Base-by-base conservation (phyloP, 2,888 invertebrate genomes). In the Antheraea assamensis region DNA sequence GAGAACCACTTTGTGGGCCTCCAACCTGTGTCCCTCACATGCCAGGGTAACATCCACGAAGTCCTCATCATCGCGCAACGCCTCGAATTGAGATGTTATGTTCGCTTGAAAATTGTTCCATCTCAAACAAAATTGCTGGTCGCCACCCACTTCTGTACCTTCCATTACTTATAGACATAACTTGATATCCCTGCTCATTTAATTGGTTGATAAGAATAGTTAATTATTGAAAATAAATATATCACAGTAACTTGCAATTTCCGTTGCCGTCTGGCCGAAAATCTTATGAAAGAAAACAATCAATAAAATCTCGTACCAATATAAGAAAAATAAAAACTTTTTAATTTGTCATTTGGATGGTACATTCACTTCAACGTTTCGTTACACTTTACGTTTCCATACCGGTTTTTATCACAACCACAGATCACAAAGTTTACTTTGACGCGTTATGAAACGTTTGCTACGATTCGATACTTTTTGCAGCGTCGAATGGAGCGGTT, bases 91-190 rank as follows among this genome's bases (percentile, higher is more conserved):
- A 91, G 97, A 97, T 88, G 97, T 97, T 92, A 98, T 97, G 95
- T 97, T 97, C 82, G 97, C 97, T 95, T 97, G 97, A 95, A 97
- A 97, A 95, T 97, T 97, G 95, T 98, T 97, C 98, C 98, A 98
- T 95, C 97, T 96, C 94, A 98, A 96, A 96, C 97, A 97, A 95
- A 97, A 97, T 95, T 97, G 97, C 95, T 97, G 97, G 95, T 97
- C 97, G 91, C 96, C 96, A 91, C 94, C 95, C 93, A 95, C 94
- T 94, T 95, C 95, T 93, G 95, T 92, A 92, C 95, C 95, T 95
- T 95, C 95, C 95, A 95, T 95, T 95, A 95, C 95, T 95, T 93
- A 95, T 94, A 94, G 91, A 95, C 95, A 95, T 95, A 94, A 95
- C 94, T 95, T 90, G 93, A 91, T 94, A 92, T 93, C 93, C 94